These are phyloP conservation scores for Bradynema listronoti DNA, from an alignment of 1,140 invertebrate species.

Conservation along the genomic window DNA sequence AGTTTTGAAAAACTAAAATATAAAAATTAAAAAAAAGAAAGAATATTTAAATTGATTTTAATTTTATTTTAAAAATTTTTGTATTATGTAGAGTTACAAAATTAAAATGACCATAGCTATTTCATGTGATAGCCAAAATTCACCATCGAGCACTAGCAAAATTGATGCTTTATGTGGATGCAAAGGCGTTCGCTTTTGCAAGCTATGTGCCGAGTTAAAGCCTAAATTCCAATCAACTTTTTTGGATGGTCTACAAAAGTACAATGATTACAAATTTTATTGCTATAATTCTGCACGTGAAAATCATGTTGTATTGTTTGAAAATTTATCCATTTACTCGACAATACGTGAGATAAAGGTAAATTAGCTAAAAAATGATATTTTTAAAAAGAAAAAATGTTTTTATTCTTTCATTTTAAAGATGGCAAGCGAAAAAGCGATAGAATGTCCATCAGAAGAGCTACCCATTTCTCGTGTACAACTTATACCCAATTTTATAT, in stretches of 20 bases:
- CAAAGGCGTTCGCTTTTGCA: slow-evolving; percentile 43
- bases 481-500: slow-evolving; percentile 42
- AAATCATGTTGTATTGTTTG: background rate
- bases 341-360: background rate
- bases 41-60: no score
- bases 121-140: no score
- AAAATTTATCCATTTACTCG: background rate
- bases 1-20: no score
- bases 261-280: slow-evolving; percentile 19
- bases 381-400: no score
- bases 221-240: slow-evolving; percentile 28
- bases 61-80: no score
- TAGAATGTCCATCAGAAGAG: no score
- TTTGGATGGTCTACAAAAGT: slow-evolving; percentile 22
- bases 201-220: slow-evolving; percentile 31
- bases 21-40: no score
- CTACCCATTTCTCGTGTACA: background rate
- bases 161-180: slow-evolving; percentile 32
- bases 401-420: no score
- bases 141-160: background rate
- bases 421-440: no score
- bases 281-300: slow-evolving; percentile 14
- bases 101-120: no score
- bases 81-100: no score
- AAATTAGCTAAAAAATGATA: no score